These are phyloP conservation scores for Lypha dubia DNA, from an alignment of 2,888 invertebrate genomes.

Conservation along the genomic window DNA sequence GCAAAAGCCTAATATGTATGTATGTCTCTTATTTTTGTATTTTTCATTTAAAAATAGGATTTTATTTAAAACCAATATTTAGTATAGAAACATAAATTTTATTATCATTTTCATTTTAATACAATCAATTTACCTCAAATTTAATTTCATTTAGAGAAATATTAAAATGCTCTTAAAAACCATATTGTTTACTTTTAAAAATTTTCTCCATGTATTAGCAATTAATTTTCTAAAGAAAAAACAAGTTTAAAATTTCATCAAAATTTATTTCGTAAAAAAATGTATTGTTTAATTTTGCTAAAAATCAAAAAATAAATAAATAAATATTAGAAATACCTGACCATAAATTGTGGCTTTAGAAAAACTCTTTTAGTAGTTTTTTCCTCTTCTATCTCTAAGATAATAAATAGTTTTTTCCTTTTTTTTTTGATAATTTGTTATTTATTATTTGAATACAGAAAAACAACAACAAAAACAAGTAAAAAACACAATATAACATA, in stretches of 20 bases:
- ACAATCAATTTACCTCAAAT: neutral
- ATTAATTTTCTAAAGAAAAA: neutral
- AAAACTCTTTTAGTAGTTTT: constrained; percentile 27
- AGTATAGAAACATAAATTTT: neutral
- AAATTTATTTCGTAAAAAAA: neutral
- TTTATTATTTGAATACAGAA: constrained; percentile 48
- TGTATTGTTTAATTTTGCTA: constrained; percentile 1
- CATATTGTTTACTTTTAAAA: neutral
- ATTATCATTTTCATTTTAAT: neutral
- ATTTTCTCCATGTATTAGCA: neutral
- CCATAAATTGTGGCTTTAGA: constrained; percentile 32
- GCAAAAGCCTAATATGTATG: too few relatives aligned
- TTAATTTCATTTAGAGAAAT: neutral
- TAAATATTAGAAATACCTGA: constrained; percentile 33
- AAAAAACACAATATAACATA: constrained; percentile 3
- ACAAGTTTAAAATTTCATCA: neutral
- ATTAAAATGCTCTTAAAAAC: neutral
- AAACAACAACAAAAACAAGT: constrained; percentile 32
- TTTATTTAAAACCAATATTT: neutral
- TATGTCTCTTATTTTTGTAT: neutral
- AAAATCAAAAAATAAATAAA: constrained; percentile 18
- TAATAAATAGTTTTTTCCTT: constrained; percentile 58
- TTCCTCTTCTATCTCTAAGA: constrained; percentile 32
- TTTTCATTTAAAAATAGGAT: neutral
- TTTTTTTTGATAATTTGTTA: constrained; percentile 32